Conservation (phyloP, 2,888 invertebrate species). For the Calephelis perditalis region DNA sequence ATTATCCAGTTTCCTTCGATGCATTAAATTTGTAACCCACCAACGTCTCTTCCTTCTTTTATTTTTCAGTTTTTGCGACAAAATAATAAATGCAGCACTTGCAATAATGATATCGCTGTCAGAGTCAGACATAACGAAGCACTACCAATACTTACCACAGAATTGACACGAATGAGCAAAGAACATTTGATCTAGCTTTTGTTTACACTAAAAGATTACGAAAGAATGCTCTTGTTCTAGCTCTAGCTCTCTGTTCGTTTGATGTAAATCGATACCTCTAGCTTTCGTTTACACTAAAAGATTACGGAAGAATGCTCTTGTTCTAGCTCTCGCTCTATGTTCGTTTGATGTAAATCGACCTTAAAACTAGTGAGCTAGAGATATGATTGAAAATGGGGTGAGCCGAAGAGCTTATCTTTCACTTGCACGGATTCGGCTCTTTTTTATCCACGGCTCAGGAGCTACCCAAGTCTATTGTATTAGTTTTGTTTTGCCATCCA, state of each 20-base stretch:
- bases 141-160: constrained; percentile 28
- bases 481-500: no score
- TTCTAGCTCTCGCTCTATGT: constrained; percentile 14
- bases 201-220: no score
- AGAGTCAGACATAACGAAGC: constrained; percentile 29
- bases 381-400: no score
- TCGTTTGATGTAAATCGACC: constrained; percentile 3
- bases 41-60: constrained; percentile 28
- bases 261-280: not conserved
- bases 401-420: no score
- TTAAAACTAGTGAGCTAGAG: no score
- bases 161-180: constrained; percentile 17
- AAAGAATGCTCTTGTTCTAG: no score
- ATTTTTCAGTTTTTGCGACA: constrained; percentile 27
- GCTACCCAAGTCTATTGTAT: no score
- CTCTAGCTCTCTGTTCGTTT: no score
- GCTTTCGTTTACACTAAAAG: constrained; percentile 14
- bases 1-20: constrained; percentile 26
- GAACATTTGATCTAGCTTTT: not conserved
- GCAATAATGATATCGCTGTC: constrained; percentile 30
- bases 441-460: no score
- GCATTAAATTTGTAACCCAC: constrained; percentile 24
- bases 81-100: constrained; percentile 29
- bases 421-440: no score
- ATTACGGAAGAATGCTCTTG: constrained; percentile 12